Evolutionary conservation across 2,113 vertebrate species (phyloP).

Genomic region (Thunnus thynnus): DNA sequence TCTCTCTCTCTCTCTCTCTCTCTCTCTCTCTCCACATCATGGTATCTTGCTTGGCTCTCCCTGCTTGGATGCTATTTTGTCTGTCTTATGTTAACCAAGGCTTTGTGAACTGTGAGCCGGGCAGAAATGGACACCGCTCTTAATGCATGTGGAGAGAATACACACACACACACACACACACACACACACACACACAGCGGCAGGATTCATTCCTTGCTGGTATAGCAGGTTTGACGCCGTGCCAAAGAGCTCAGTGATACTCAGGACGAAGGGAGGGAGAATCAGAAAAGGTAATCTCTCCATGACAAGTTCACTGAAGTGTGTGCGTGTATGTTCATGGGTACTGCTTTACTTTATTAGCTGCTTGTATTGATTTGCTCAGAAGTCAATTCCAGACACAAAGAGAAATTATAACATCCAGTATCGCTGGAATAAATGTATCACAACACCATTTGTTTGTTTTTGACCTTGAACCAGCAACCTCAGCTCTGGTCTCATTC

Average conservation of each 20-base stretch:
- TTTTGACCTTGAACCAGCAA: constrained; percentile 44
- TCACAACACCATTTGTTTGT: constrained; percentile 10
- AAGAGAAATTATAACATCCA: not conserved
- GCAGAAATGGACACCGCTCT: constrained; percentile 82
- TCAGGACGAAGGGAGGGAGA: not conserved
- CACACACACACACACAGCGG: constrained; percentile 24
- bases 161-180: constrained; percentile 31
- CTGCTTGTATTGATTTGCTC: constrained; percentile 20
- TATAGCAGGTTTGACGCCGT: constrained; percentile 58
- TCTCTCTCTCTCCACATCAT: not conserved
- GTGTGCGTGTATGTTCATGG: not conserved
- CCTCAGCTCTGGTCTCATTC: constrained; percentile 12
- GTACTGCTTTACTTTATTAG: not conserved
- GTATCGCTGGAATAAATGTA: not conserved
- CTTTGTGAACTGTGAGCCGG: constrained; percentile 75
- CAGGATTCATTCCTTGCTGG: constrained; percentile 60
- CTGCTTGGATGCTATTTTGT: constrained; percentile 47
- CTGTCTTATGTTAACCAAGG: constrained; percentile 52
- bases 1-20: not conserved
- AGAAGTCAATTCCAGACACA: not conserved
- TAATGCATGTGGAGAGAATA: constrained; percentile 63
- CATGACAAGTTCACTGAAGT: constrained; percentile 5
- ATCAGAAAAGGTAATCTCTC: not conserved
- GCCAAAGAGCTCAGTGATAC: constrained; percentile 31
- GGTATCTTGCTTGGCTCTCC: constrained; percentile 12